These are phyloP conservation scores for Nomada hirtipes DNA, from an alignment of 2,888 invertebrate species.

Conservation along the genomic window DNA sequence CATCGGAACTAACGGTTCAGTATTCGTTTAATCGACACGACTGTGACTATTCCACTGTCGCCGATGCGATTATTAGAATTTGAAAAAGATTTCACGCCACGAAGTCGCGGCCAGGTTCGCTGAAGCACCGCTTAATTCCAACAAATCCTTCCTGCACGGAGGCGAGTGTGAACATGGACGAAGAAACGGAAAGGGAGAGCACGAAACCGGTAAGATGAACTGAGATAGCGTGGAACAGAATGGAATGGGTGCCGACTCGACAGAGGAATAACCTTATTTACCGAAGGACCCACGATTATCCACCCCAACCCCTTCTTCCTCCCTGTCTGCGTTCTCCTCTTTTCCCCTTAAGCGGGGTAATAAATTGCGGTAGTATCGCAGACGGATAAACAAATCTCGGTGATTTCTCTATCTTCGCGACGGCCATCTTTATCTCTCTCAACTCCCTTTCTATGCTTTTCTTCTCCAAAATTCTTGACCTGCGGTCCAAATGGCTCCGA, in stretches of 20 bases:
- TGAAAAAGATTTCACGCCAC: slow-evolving; percentile 26
- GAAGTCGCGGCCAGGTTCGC: slow-evolving; percentile 22
- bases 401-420: slow-evolving; percentile 10
- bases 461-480: slow-evolving; percentile 13
- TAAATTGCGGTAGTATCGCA: slow-evolving; percentile 57
- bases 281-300: slow-evolving; percentile 63
- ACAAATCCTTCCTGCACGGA: slow-evolving; percentile 45
- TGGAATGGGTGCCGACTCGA: slow-evolving; percentile 53
- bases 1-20: too few relatives aligned
- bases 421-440: neutral
- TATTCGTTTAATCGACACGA: neutral
- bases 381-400: slow-evolving; percentile 61
- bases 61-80: slow-evolving; percentile 46
- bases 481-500: slow-evolving; percentile 3
- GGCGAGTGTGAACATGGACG: slow-evolving; percentile 58
- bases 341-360: slow-evolving; percentile 38
- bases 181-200: slow-evolving; percentile 53
- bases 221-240: slow-evolving; percentile 47
- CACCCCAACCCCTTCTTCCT: slow-evolving; percentile 8
- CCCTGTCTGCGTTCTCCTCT: neutral
- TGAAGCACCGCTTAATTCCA: slow-evolving; percentile 57
- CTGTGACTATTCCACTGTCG: neutral
- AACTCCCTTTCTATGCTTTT: neutral
- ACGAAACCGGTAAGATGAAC: slow-evolving; percentile 49
- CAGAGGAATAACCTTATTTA: slow-evolving; percentile 65